A percentile compares a stretch with the other conserved stretches of the same genome.
phyloP scores from a whole-genome alignment of 2,113 vertebrate species.

The Clarias batrachus region DNA sequence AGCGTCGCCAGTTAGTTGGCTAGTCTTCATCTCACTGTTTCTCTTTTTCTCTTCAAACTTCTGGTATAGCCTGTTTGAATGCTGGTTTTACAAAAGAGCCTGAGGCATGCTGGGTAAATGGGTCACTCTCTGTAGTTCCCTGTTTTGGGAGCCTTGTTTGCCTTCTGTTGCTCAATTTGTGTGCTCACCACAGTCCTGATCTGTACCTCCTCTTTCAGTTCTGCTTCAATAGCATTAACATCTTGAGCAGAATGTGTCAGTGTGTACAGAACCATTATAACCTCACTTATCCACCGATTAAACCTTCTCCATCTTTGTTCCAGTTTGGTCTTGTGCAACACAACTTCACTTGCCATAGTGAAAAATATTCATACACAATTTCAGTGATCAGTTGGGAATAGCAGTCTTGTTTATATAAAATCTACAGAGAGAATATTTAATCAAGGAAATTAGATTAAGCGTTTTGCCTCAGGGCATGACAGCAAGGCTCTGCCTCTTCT shows the following conservation, averaged over 20 bases:
- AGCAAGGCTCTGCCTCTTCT: slow-evolving; percentile 4
- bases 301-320: not conserved
- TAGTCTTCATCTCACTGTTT: slow-evolving; percentile 33
- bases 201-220: slow-evolving; percentile 14
- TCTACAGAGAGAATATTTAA: slow-evolving; percentile 28
- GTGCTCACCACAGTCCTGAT: slow-evolving; percentile 21
- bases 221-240: not conserved
- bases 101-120: slow-evolving; percentile 63
- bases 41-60: slow-evolving; percentile 28
- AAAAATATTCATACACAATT: not conserved
- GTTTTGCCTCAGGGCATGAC: slow-evolving; percentile 30
- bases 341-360: slow-evolving; percentile 8
- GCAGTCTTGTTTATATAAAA: slow-evolving; percentile 23
- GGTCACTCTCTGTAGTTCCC: slow-evolving; percentile 60
- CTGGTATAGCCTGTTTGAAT: slow-evolving; percentile 45
- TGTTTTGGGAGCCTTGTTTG: slow-evolving; percentile 43
- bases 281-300: slow-evolving; percentile 29
- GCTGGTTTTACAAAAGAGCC: slow-evolving; percentile 44
- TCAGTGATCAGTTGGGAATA: slow-evolving; percentile 13
- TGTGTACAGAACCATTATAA: not conserved
- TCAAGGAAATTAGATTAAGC: slow-evolving; percentile 47
- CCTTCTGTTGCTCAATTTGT: slow-evolving; percentile 52
- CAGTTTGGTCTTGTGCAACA: not conserved
- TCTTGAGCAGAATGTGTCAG: not conserved
- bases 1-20: slow-evolving; percentile 36